Evolutionary conservation across 92 coral and sea anemone species (phyloP).

Genomic region (Umimayanthus kanabou): DNA sequence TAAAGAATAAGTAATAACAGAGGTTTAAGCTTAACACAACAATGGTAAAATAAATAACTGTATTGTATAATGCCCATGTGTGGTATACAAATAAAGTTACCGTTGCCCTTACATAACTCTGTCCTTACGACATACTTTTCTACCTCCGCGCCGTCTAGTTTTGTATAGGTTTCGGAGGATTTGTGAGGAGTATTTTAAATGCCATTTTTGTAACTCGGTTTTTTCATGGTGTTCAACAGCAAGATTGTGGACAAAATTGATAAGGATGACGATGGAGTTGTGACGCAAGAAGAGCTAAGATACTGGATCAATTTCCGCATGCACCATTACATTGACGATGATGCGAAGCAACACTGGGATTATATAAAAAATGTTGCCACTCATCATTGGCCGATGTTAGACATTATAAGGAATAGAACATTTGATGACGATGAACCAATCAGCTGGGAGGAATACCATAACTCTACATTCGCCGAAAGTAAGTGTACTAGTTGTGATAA

Average conservation of each 20-base stretch:
- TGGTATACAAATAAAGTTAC: too few species aligned
- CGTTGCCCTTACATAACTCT: too few species aligned
- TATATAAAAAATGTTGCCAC: not conserved
- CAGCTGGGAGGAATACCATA: not conserved
- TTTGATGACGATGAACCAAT: constrained; percentile 1
- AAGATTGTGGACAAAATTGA: constrained; percentile 55
- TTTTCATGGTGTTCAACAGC: constrained; percentile 5
- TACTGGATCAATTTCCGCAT: constrained; percentile 38
- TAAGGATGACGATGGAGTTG: constrained; percentile 34
- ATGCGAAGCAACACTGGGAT: not conserved
- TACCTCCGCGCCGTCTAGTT: not conserved
- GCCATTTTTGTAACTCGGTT: not conserved
- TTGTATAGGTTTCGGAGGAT: not conserved
- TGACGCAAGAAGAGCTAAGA: constrained; percentile 41
- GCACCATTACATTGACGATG: constrained; percentile 15
- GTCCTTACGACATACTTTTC: too few species aligned
- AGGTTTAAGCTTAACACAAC: too few species aligned
- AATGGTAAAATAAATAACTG: not conserved
- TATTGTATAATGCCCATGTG: too few species aligned
- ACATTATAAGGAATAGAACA: not conserved
- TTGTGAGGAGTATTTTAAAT: not conserved
- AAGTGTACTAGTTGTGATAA: not conserved
- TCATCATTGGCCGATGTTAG: not conserved
- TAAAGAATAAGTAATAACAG: not conserved
- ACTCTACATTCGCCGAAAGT: not conserved